These are phyloP conservation scores for Hippopotamus amphibius DNA, from an alignment of 2,113 vertebrate genomes.

Conservation along the genomic window DNA sequence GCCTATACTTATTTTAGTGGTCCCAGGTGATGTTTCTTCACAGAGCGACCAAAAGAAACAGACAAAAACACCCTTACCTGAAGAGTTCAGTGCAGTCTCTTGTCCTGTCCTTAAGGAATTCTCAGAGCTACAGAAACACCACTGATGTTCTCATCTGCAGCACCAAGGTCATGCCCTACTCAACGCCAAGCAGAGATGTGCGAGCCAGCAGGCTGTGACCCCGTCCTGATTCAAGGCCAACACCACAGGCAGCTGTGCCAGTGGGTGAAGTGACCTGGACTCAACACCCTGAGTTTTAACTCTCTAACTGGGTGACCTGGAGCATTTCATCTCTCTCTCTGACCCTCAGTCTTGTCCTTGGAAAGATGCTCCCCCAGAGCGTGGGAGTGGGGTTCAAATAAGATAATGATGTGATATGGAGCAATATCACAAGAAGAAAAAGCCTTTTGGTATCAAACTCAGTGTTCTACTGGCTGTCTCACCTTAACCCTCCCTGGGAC, in stretches of 20 bases:
- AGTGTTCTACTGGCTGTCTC: not conserved
- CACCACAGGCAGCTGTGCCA: not conserved
- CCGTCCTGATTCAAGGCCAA: not conserved
- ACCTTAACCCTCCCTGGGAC: rapidly evolving
- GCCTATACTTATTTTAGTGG: not conserved
- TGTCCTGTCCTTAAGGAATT: not conserved
- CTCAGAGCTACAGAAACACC: not conserved
- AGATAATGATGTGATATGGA: not conserved
- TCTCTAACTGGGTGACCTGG: not conserved
- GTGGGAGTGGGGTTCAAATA: not conserved
- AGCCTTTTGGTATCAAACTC: not conserved
- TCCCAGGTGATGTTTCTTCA: not conserved
- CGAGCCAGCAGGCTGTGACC: not conserved
- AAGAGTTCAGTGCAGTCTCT: not conserved
- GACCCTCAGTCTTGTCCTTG: not conserved
- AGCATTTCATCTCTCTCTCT: not conserved
- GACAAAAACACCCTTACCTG: not conserved
- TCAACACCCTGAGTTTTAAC: not conserved
- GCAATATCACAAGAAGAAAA: not conserved
- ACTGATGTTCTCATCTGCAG: not conserved
- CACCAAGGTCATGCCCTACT: not conserved
- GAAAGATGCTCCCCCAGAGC: not conserved
- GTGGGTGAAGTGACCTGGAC: not conserved
- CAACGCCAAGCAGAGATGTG: not conserved
- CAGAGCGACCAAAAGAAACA: not conserved